phyloP scores from a whole-genome alignment of 2,113 vertebrate species.

The Colius striatus region DNA sequence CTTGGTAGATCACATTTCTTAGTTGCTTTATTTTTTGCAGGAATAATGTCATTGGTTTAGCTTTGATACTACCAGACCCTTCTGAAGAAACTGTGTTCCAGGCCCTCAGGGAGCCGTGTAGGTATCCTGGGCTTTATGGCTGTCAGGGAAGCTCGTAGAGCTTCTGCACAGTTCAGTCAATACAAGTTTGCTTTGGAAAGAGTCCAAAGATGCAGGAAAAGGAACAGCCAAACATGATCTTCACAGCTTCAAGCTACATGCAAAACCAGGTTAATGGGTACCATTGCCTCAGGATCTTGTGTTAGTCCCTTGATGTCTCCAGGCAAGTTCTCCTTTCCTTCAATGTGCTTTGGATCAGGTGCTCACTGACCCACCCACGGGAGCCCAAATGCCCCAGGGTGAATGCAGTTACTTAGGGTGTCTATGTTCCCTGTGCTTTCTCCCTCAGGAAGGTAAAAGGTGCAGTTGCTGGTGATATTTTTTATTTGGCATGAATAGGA shows the following conservation, averaged over 20 bases:
- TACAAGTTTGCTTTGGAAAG: neutral
- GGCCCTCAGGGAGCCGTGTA: neutral
- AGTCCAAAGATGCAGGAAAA: neutral
- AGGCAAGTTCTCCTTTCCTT: neutral
- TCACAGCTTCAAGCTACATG: neutral
- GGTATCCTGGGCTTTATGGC: neutral
- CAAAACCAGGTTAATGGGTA: neutral
- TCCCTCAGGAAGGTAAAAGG: neutral
- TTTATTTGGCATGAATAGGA: neutral
- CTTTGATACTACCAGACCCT: neutral
- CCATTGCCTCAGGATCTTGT: neutral
- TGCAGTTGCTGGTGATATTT: neutral
- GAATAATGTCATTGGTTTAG: neutral
- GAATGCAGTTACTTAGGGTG: neutral
- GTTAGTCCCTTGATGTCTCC: neutral
- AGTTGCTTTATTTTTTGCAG: neutral
- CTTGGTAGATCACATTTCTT: neutral
- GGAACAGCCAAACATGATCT: neutral
- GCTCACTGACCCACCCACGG: rapidly evolving
- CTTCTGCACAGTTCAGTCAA: neutral
- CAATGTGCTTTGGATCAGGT: neutral
- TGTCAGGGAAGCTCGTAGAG: neutral
- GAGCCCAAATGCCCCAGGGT: neutral
- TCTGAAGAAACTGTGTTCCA: neutral
- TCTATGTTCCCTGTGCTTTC: neutral